Base-by-base conservation (phyloP, 2,888 invertebrate genomes). In the Antheraea yamamai region DNA sequence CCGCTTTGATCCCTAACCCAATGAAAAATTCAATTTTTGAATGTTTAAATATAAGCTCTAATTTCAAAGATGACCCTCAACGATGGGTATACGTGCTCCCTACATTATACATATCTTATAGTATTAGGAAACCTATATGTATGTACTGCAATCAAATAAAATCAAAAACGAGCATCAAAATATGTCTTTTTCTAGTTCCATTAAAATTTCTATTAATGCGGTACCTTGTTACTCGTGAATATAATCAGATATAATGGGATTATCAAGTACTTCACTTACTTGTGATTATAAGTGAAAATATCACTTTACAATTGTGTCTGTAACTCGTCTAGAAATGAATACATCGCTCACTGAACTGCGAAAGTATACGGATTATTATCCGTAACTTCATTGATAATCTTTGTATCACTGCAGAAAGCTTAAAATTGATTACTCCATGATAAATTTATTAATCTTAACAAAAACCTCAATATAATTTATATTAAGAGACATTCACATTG, bases 1-100 rank as follows among this genome's bases (percentile, higher is more conserved):
- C 76, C 82, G 80, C 88, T 90, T 91, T 91, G 90, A 91, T 90
- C 88, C 88, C 83, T 81, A 83, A 82, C 85, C 72, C 78, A 78
- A 79, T 79, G 78, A 78, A 78, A 77, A 78, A 71, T 77, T 76
- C 75, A 75, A 70, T 75, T 75, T 77, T 73, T 76, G 73, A 75
- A 55, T 39, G 20, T 39, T 35, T 23, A n/a, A 66, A 66, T 66
- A 16, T 66, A 30, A 30, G 16, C 30, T 66, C 26, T 66, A 66
- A 66, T 30, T 66, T 66, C 10, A 30, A 66, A 66, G 26, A 30
- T 66, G 26, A 26, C 58, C n/a, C n/a, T n/a, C 6, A 61, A 61
- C 61, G 61, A 61, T 61, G 61, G 61, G 55, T 55, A 55, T 55
- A 55, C 18, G 20, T 55, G 55, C 55, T 55, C 20, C 7, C 61